Conservation (phyloP, 2,888 invertebrate genomes). For the Melanostoma scalare region DNA sequence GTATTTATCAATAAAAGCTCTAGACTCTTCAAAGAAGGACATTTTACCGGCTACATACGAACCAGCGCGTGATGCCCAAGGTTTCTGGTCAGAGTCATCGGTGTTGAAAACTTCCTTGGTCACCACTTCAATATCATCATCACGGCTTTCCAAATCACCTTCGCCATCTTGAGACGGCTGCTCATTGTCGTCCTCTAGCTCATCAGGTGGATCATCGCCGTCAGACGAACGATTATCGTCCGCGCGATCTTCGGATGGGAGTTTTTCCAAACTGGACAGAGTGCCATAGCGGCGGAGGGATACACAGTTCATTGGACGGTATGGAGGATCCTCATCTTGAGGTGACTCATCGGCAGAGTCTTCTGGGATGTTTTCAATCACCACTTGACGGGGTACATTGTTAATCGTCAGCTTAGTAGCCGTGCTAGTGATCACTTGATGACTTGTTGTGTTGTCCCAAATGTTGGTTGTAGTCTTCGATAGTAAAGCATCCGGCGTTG, state of each 20-base stretch:
- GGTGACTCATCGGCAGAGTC: conserved; percentile 87
- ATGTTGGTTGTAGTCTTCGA: conserved; percentile 81
- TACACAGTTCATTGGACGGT: conserved; percentile 85
- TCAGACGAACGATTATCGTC: conserved; percentile 83
- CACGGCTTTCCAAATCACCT: conserved; percentile 74
- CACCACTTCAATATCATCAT: conserved; percentile 75
- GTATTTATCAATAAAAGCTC: conserved; percentile 82
- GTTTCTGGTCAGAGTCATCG: conserved; percentile 68
- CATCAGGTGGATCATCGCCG: conserved; percentile 79
- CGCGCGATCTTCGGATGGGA: conserved; percentile 83
- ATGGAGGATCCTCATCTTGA: conserved; percentile 88
- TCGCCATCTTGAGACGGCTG: conserved; percentile 72
- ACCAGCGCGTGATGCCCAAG: conserved; percentile 91
- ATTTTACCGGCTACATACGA: conserved; percentile 92
- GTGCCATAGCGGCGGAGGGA: conserved; percentile 85
- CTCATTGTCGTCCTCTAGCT: conserved; percentile 74
- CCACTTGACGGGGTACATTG: conserved; percentile 77
- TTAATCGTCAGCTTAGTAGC: conserved; percentile 76
- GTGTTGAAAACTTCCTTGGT: conserved; percentile 75
- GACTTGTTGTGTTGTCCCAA: conserved; percentile 79
- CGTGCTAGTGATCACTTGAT: conserved; percentile 67
- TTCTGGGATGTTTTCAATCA: conserved; percentile 83
- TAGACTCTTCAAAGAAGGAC: conserved; percentile 86
- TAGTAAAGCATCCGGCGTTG: conserved; percentile 86
- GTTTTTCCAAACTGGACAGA: conserved; percentile 88